A percentile compares a stretch with the other conserved stretches of the same genome.
Evolutionary conservation across 2,797 vertebrate genomes (phyloP).

Genomic region (Otolemur crassicaudatus): DNA sequence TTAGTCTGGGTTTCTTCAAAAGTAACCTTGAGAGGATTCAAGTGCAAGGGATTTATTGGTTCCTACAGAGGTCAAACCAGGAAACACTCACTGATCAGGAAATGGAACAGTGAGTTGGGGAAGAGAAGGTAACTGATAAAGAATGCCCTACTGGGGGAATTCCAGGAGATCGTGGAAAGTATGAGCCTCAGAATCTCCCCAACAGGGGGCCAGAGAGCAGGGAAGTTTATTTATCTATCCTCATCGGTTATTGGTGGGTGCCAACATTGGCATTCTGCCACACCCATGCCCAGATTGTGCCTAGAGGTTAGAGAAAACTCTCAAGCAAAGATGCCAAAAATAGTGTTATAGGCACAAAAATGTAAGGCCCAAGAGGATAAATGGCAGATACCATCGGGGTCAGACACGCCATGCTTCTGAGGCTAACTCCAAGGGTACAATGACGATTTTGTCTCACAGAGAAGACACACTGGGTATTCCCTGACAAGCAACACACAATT

Average conservation of each 20-base stretch:
- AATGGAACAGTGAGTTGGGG: neutral
- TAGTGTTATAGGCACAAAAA: neutral
- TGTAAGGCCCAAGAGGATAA: neutral
- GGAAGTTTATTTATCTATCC: neutral
- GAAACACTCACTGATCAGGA: neutral
- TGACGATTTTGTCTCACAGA: neutral
- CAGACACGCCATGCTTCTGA: neutral
- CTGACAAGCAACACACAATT: neutral
- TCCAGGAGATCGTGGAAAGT: neutral
- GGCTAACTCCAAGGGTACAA: neutral
- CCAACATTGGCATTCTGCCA: neutral
- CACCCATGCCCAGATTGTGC: neutral
- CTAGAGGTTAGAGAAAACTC: neutral
- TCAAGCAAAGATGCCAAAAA: neutral
- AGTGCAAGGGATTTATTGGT: conserved; percentile 35
- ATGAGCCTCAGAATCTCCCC: neutral
- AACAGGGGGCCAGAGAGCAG: neutral
- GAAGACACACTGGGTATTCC: neutral
- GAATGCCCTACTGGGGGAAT: neutral
- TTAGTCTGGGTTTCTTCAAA: neutral
- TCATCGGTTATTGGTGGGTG: neutral
- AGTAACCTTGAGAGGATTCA: neutral
- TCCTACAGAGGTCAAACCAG: neutral
- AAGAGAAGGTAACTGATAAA: neutral
- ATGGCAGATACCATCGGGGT: no score